phyloP scores from a whole-genome alignment of 53 echinoderm and acorn worm species.

The Arbacia lixula region DNA sequence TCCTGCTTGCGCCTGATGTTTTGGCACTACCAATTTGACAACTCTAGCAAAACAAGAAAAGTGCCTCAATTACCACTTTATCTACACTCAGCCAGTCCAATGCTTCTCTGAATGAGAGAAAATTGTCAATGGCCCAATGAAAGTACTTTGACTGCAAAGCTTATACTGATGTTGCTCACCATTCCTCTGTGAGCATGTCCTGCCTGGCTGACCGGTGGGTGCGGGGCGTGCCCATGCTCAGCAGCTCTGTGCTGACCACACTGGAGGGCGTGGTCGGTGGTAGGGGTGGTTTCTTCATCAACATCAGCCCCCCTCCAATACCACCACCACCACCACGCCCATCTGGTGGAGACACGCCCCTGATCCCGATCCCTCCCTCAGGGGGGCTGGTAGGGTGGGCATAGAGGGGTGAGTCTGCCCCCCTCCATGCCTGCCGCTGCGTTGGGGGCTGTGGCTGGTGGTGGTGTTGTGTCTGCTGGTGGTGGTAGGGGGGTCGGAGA shows the following conservation, averaged over 20 bases:
- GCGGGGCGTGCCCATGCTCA: slow-evolving; percentile 69
- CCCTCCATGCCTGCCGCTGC: slow-evolving; percentile 80
- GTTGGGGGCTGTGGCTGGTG: slow-evolving; percentile 56
- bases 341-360: slow-evolving; percentile 13
- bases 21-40: no score
- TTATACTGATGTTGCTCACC: no score
- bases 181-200: slow-evolving; percentile 87
- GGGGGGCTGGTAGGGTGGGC: neutral
- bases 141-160: no score
- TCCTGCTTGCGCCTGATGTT: no score
- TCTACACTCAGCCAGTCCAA: no score
- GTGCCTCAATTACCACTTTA: no score
- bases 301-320: neutral
- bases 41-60: no score
- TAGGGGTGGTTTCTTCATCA: slow-evolving; percentile 63
- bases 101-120: no score
- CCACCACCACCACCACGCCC: no score
- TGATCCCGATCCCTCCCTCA: neutral
- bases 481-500: slow-evolving; percentile 41
- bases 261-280: slow-evolving; percentile 67
- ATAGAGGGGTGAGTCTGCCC: slow-evolving; percentile 58
- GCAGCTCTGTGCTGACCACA: slow-evolving; percentile 32
- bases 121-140: no score
- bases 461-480: slow-evolving; percentile 48
- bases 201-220: slow-evolving; percentile 74